Evolutionary conservation across 2,888 invertebrate genomes (phyloP).

Genomic region (Rhorus exstirpatorius): DNA sequence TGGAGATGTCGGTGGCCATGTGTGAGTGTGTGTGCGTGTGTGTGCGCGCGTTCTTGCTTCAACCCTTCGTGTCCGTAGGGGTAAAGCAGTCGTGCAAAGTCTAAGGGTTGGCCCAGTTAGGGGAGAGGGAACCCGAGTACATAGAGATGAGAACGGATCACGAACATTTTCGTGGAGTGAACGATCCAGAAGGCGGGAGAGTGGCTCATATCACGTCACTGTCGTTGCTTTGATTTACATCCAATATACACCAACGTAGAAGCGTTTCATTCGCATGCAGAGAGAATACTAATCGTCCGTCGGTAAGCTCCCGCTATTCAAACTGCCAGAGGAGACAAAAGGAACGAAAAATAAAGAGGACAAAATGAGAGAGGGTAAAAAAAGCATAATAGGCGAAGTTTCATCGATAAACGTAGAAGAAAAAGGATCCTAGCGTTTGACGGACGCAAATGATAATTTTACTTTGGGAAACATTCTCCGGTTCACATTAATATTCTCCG

Average conservation of each 20-base stretch:
- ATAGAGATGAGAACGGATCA: slow-evolving; percentile 47
- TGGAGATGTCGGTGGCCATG: not conserved
- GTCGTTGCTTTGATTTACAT: slow-evolving; percentile 77
- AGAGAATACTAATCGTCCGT: slow-evolving; percentile 37
- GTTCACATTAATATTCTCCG: slow-evolving; percentile 60
- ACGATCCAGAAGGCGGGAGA: slow-evolving; percentile 70
- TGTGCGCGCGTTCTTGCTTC: slow-evolving; percentile 1
- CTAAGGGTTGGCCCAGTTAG: slow-evolving; percentile 31
- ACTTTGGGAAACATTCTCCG: slow-evolving; percentile 31
- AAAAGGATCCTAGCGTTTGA: slow-evolving; percentile 32
- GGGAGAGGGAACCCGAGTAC: slow-evolving; percentile 44
- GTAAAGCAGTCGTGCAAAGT: slow-evolving; percentile 35
- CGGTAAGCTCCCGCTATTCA: slow-evolving; percentile 6
- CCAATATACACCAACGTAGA: slow-evolving; percentile 74
- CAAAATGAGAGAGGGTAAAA: not conserved
- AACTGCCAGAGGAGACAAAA: slow-evolving; percentile 33
- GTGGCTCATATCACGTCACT: slow-evolving; percentile 75
- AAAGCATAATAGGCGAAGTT: slow-evolving; percentile 14
- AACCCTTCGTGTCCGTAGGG: slow-evolving; percentile 18
- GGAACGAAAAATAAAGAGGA: slow-evolving; percentile 12
- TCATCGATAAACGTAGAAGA: slow-evolving; percentile 11
- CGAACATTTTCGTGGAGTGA: slow-evolving; percentile 58
- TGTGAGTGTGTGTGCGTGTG: slow-evolving; percentile 4
- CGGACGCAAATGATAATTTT: slow-evolving; percentile 53
- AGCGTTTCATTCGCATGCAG: slow-evolving; percentile 57